These are phyloP conservation scores for Tetranychus piercei DNA, from an alignment of 2,888 invertebrate genomes.

Conservation along the genomic window DNA sequence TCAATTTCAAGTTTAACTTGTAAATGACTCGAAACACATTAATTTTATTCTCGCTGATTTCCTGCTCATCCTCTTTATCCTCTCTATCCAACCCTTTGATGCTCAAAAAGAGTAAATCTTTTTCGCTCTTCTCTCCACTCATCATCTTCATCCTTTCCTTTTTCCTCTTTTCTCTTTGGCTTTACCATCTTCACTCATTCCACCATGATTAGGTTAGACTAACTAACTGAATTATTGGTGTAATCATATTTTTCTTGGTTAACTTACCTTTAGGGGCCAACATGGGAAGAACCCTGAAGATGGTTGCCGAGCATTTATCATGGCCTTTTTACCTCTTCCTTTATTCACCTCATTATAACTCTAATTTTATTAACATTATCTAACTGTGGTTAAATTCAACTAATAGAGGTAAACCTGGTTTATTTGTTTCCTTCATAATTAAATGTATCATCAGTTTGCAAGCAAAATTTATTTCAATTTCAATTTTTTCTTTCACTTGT, in stretches of 20 bases:
- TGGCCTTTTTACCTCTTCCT: neutral
- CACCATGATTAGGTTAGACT: neutral
- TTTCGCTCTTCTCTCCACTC: neutral
- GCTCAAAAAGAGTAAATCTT: no score
- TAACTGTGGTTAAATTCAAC: neutral
- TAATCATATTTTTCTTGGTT: neutral
- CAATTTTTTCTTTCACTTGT: no score
- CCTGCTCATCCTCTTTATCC: neutral
- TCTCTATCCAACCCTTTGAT: neutral
- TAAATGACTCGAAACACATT: neutral
- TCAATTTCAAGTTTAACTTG: neutral
- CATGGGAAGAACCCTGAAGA: no score
- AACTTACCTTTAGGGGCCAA: neutral
- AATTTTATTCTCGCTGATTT: neutral
- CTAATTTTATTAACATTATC: neutral
- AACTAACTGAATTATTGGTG: neutral
- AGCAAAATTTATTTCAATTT: no score
- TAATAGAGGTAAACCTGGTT: no score
- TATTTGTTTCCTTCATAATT: no score
- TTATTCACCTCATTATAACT: neutral
- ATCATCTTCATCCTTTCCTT: neutral
- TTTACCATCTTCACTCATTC: no score
- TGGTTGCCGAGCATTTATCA: neutral
- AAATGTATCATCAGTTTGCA: no score
- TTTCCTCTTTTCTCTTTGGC: no score